phyloP scores from a whole-genome alignment of 2,113 vertebrate genomes.

The Gorsachius goisagi region DNA sequence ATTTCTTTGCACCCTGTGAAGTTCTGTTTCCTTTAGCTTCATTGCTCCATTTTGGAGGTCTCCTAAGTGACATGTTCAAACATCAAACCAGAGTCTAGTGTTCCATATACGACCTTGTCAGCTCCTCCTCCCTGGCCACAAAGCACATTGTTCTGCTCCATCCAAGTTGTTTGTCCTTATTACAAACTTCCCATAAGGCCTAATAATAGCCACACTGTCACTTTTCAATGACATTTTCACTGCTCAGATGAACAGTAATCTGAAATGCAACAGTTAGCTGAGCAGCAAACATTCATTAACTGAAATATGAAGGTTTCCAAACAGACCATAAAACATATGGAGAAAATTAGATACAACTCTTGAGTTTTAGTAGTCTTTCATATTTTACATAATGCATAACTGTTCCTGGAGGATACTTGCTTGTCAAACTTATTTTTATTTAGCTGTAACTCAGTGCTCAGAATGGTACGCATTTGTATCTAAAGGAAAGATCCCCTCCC shows the following conservation, averaged over 20 bases:
- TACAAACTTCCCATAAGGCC: background rate
- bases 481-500: background rate
- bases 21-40: background rate
- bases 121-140: background rate
- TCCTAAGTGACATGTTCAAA: background rate
- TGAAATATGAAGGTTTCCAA: background rate
- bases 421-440: background rate
- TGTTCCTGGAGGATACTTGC: background rate
- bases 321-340: background rate
- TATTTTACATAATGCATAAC: background rate
- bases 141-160: background rate
- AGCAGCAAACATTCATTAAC: background rate
- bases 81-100: background rate
- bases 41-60: background rate
- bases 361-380: background rate
- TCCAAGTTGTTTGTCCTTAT: background rate
- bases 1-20: background rate
- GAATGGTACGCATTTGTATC: background rate
- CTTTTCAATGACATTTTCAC: background rate
- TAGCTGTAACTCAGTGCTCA: background rate
- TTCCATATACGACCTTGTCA: background rate
- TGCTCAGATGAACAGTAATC: background rate
- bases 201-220: background rate
- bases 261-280: background rate
- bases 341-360: background rate